Percentiles rank a stretch among this genome's conserved stretches.
Conservation (phyloP, 2,113 vertebrate species). For the Notechis scutatus region DNA sequence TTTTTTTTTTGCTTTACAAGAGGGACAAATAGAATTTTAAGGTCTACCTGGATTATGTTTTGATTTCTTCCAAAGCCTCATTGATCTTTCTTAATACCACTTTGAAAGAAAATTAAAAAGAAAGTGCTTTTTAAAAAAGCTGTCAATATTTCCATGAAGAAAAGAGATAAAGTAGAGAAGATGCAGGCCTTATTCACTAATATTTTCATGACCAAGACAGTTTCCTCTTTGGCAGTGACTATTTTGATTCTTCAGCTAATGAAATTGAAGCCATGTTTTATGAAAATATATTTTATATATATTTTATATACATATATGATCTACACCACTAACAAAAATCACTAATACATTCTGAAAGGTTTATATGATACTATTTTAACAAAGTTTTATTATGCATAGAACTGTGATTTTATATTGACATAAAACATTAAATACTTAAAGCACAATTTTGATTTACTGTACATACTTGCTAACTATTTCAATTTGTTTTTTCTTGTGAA, state of each 20-base stretch:
- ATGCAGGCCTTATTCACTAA: background rate
- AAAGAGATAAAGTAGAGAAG: background rate
- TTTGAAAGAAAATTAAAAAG: background rate
- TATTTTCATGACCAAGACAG: background rate
- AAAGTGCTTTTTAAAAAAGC: background rate
- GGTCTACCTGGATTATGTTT: background rate
- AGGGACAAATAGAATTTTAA: background rate
- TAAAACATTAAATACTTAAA: background rate
- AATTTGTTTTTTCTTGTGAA: background rate
- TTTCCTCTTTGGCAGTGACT: background rate
- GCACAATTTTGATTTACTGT: background rate
- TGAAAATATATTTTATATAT: background rate
- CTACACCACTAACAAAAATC: background rate
- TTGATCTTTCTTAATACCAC: background rate
- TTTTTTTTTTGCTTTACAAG: background rate
- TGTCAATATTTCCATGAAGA: background rate
- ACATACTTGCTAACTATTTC: background rate
- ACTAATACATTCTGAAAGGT: background rate
- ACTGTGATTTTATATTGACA: constrained; percentile 2
- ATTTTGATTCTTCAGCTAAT: background rate
- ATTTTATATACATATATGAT: background rate
- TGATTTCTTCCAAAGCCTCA: background rate
- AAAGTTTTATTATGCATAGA: background rate
- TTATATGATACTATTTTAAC: background rate
- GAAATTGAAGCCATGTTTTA: background rate